Conservation (phyloP, 2,888 invertebrate genomes). For the Tolmerus cingulatus region DNA sequence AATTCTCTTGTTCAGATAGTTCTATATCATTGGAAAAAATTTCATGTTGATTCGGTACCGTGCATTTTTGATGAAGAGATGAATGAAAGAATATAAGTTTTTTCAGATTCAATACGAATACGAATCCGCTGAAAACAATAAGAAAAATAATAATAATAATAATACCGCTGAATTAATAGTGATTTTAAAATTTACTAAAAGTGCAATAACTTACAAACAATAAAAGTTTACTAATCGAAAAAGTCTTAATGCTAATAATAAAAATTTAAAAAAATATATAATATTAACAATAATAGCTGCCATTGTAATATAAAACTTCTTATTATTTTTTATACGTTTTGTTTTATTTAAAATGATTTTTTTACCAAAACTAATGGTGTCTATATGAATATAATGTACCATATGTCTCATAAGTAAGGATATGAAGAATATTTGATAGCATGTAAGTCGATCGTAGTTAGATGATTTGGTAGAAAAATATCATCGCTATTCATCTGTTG, state of each 20-base stretch:
- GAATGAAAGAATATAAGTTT: background rate
- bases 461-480: constrained; percentile 16
- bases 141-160: no score
- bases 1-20: no score
- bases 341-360: constrained; percentile 9
- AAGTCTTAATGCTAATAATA: background rate
- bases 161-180: background rate
- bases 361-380: background rate
- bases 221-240: background rate
- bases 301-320: constrained; percentile 54
- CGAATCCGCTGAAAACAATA: background rate
- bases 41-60: no score
- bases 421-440: constrained; percentile 5
- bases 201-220: background rate
- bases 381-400: background rate
- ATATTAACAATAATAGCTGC: background rate
- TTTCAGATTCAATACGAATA: background rate
- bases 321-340: constrained; percentile 55
- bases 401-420: background rate
- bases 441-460: constrained; percentile 22
- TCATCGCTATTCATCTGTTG: background rate
- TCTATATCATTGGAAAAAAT: no score
- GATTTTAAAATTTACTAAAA: background rate
- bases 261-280: background rate
- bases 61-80: no score